A percentile compares a stretch with the other conserved stretches of the same genome.
These are phyloP conservation scores for Anastrepha ludens DNA, from an alignment of 1,140 invertebrate genomes.

Conservation along the genomic window DNA sequence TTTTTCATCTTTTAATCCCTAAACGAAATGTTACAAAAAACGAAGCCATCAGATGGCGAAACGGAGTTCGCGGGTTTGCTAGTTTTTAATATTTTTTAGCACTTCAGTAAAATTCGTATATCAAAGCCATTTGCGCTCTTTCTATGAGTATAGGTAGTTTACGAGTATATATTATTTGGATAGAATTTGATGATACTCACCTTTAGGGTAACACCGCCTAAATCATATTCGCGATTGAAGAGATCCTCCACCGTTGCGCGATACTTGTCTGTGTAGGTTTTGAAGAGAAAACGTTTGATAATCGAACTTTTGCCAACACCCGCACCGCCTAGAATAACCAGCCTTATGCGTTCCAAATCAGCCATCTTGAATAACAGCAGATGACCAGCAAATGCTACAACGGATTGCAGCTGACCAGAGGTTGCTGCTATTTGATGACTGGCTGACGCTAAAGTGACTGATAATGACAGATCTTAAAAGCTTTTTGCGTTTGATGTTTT, in stretches of 20 bases:
- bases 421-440: background rate
- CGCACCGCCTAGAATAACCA: conserved; percentile 89
- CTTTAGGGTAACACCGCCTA: conserved; percentile 84
- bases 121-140: no score
- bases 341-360: conserved; percentile 87
- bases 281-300: conserved; percentile 89
- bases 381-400: background rate
- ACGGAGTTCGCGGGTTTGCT: no score
- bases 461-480: no score
- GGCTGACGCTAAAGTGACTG: no score
- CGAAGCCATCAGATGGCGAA: no score
- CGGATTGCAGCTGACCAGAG: background rate
- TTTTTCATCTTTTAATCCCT: no score
- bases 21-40: no score
- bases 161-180: no score
- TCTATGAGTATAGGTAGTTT: no score
- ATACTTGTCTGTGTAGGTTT: conserved; percentile 89
- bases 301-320: conserved; percentile 92
- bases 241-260: conserved; percentile 92
- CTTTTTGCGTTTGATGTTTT: no score
- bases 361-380: conserved; percentile 71
- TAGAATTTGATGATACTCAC: conserved; percentile 65
- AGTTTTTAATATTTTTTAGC: no score
- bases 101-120: no score
- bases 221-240: conserved; percentile 89